Conservation (phyloP, 2,113 vertebrate genomes). For the Apaloderma vittatum region DNA sequence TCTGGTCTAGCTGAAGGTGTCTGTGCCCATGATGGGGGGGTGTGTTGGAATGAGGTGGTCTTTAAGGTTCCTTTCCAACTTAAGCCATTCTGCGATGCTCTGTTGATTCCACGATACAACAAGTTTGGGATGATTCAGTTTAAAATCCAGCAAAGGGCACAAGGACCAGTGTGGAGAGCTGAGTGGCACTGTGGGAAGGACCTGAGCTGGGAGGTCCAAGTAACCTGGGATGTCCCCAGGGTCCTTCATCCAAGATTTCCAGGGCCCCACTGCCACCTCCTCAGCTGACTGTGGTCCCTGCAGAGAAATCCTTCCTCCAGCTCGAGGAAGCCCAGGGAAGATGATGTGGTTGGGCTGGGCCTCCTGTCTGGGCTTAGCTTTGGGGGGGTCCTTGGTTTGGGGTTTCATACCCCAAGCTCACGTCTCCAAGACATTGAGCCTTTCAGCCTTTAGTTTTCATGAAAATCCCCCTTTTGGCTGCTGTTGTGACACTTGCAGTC, state of each 20-base stretch:
- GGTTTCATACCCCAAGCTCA: fast-evolving
- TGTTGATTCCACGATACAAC: not conserved
- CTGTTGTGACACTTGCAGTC: not conserved
- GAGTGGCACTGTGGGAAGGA: not conserved
- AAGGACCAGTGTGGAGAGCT: not conserved
- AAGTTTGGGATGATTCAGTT: not conserved
- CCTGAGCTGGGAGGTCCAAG: not conserved
- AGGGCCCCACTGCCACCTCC: not conserved
- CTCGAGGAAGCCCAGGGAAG: not conserved
- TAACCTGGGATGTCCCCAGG: not conserved
- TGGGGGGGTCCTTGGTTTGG: not conserved
- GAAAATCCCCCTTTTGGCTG: not conserved
- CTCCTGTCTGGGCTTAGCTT: not conserved
- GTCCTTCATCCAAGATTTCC: not conserved
- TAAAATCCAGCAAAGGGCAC: not conserved
- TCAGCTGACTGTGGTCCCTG: not conserved
- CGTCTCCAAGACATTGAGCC: not conserved
- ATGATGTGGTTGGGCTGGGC: not conserved
- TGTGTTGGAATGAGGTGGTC: too few species aligned
- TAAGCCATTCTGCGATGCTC: too few species aligned
- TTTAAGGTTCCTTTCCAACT: too few species aligned
- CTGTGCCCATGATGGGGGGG: too few species aligned
- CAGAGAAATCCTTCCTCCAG: not conserved
- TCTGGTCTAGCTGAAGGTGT: too few species aligned
- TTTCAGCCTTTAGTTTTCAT: not conserved